Evolutionary conservation across 2,113 vertebrate genomes (phyloP), one percentile per base, ranked within the genome.

Genomic region (Brachyhypopomus occidentalis): DNA sequence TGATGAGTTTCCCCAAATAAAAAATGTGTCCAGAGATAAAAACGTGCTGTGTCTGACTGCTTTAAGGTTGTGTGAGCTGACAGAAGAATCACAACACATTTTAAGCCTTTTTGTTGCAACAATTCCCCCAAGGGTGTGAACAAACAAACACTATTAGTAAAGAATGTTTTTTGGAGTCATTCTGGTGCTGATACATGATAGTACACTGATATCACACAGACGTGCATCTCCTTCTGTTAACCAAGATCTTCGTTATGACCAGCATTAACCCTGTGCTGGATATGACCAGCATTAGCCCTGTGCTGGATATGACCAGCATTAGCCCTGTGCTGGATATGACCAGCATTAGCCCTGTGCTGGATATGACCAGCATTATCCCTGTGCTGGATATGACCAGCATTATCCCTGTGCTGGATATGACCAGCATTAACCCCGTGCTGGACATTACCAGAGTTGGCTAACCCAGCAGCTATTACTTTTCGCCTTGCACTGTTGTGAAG

Each of bases 21-120:
- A 77, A 84, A 83, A 77, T 72, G 75, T 23, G 17, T 30, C 77
- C 63, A 38, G 66, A 58, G 73, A 80, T 70, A 66, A 76, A 72
- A 66, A 25, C 25, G 16, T 48, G 23, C 27, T 66, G 6, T 27
- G 25, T 66, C 45, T 66, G 63, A 30, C 60, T 58, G 55, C 45
- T 75, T 52, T 58, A 30, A 80, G 20, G 69, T 41, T 52, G 23
- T 63, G 2, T 16, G 69, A 75, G 41, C 23, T 38, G 58, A 27
- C 20, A 22, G 34, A 8, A 22, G 34, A 9, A 70, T 70, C 66
- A 70, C 66, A n/a, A 2, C 1, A 3, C 8, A 38, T 41, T 38
- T 41, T 70, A 38, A 22, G 36, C 12, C 3, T 70, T 41, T 70
- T 19, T 41, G 36, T 70, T 70, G 30, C 30, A 30, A 30, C 30